Evolutionary conservation across 2,888 invertebrate genomes (phyloP).

Genomic region (Perizoma flavofasciatum): DNA sequence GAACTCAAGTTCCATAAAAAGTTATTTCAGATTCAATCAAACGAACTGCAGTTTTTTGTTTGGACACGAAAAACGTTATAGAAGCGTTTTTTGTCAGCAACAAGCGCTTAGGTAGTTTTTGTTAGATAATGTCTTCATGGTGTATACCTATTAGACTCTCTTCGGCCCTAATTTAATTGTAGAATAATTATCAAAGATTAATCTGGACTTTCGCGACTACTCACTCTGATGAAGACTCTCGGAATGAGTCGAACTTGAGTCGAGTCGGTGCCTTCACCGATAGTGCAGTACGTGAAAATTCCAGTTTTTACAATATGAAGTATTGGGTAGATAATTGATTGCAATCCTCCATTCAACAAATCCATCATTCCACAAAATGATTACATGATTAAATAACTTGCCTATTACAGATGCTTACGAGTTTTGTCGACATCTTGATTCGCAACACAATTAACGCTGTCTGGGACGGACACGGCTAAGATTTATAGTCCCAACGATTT

Average conservation of each 20-base stretch:
- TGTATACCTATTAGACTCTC: too few relatives aligned
- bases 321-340: too few relatives aligned
- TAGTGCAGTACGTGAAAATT: too few relatives aligned
- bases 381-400: constrained; percentile 48
- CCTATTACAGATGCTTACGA: constrained; percentile 42
- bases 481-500: constrained; percentile 23
- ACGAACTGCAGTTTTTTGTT: background rate
- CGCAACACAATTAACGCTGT: constrained; percentile 41
- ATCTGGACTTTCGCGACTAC: too few relatives aligned
- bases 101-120: too few relatives aligned
- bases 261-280: too few relatives aligned
- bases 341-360: constrained; percentile 15
- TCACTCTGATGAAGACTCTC: too few relatives aligned
- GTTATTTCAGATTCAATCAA: background rate
- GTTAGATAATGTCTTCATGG: too few relatives aligned
- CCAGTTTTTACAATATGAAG: too few relatives aligned
- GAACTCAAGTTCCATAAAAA: background rate
- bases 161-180: too few relatives aligned
- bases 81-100: background rate
- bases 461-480: constrained; percentile 43
- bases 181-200: too few relatives aligned
- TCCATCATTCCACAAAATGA: constrained; percentile 31
- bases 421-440: constrained; percentile 51
- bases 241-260: too few relatives aligned
- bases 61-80: background rate